Evolutionary conservation across 2,888 invertebrate species (phyloP), one percentile per base, ranked within the genome.

Genomic region (Caenorhabditis sp.): DNA sequence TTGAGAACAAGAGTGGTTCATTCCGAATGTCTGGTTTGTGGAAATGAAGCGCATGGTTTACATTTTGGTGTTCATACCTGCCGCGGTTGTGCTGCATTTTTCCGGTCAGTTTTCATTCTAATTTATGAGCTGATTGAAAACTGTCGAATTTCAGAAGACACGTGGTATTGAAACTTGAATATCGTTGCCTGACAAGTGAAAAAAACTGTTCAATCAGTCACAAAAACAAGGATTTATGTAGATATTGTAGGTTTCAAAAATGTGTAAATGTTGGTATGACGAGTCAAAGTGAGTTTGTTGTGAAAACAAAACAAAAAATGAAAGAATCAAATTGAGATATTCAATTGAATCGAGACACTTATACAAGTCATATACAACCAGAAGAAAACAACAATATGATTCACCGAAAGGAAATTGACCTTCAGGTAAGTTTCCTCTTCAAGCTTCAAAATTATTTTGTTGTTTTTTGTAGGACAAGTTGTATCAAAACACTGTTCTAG

Each of bases 61-160:
- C 78, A 78, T 51, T 78, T 78, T 54, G 78, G 78, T 8, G 76
- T 78, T 12, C 58, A 72, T 14, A 66, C 76, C 8, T 78, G 78
- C 58, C 58, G 78, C 36, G 78, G 76, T 2, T 78, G 78, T 57
- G 78, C 78, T 12, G 78, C 78, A 6, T 78, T 78, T n/a, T n/a
- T n/a, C n/a, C n/a, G n/a, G n/a, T n/a, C n/a, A n/a, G n/a, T n/a
- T n/a, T n/a, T n/a, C n/a, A n/a, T n/a, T n/a, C n/a, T n/a, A n/a
- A n/a, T n/a, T n/a, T n/a, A n/a, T n/a, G n/a, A n/a, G n/a, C n/a
- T n/a, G n/a, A n/a, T n/a, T n/a, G n/a, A n/a, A n/a, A n/a, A n/a
- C n/a, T n/a, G n/a, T n/a, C n/a, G n/a, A n/a, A n/a, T 53, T 78
- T 74, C 58, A 58, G 78, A 31, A 60, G 78, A 49, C 73, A 73